These are phyloP conservation scores for Oreochromis aureus DNA, from an alignment of 2,113 vertebrate species.

Conservation along the genomic window DNA sequence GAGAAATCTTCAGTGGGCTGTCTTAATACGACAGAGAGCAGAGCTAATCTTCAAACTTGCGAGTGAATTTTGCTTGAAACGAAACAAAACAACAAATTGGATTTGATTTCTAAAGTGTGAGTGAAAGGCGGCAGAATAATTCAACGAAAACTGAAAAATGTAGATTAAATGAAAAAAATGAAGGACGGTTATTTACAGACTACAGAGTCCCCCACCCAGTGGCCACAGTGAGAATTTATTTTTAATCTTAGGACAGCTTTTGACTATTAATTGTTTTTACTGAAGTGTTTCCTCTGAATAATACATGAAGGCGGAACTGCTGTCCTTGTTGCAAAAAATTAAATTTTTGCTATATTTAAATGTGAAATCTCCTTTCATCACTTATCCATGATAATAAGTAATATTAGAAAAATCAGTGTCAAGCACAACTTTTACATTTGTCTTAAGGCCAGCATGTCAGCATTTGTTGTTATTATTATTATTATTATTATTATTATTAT, in stretches of 20 bases:
- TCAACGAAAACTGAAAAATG: not conserved
- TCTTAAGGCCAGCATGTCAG: not conserved
- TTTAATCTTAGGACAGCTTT: not conserved
- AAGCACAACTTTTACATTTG: fast-evolving
- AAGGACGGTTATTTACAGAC: not conserved
- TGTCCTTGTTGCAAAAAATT: not conserved
- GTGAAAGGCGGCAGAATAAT: not conserved
- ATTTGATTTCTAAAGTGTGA: not conserved
- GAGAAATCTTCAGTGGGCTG: not conserved
- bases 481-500: not conserved
- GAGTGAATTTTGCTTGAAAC: not conserved
- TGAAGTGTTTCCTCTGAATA: not conserved
- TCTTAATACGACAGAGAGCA: fast-evolving
- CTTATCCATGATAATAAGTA: fast-evolving
- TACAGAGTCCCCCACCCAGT: not conserved
- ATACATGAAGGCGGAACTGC: fast-evolving
- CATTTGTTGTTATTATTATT: not conserved
- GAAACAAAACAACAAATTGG: not conserved
- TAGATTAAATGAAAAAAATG: not conserved
- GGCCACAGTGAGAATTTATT: not conserved
- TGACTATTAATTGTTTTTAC: not conserved
- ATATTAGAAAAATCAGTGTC: not conserved
- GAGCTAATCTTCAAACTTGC: not conserved
- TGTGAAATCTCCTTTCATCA: not conserved
- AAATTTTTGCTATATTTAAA: not conserved